These are phyloP conservation scores for Cyclophora punctaria DNA, from an alignment of 2,888 invertebrate species.

Conservation along the genomic window DNA sequence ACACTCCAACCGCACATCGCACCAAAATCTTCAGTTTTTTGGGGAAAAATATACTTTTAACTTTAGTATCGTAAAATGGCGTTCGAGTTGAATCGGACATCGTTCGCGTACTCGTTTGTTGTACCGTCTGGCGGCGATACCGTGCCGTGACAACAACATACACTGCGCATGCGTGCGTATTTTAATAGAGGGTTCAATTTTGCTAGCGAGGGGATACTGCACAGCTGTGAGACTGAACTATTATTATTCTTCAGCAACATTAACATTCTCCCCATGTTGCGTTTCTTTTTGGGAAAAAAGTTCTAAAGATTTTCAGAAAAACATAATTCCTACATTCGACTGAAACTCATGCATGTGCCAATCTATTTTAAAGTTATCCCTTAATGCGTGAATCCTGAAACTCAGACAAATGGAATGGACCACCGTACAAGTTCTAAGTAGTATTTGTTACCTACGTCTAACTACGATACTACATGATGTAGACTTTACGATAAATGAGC, in stretches of 20 bases:
- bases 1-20: constrained; percentile 51
- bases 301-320: too few species aligned
- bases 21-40: constrained; percentile 24
- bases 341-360: too few species aligned
- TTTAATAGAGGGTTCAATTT: constrained; percentile 60
- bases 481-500: constrained; percentile 22
- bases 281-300: too few species aligned
- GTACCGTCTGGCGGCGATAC: constrained; percentile 43
- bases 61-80: constrained; percentile 32
- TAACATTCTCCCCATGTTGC: too few species aligned
- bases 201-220: constrained; percentile 47
- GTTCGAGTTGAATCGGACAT: constrained; percentile 47
- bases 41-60: constrained; percentile 20
- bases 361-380: too few species aligned
- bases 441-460: constrained; percentile 16
- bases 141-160: constrained; percentile 47
- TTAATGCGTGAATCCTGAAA: too few species aligned
- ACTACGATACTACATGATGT: constrained; percentile 3
- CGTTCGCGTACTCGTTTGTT: constrained; percentile 45
- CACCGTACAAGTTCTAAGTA: constrained; percentile 26
- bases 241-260: constrained; percentile 10
- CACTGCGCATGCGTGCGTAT: constrained; percentile 65
- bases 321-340: too few species aligned
- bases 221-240: constrained; percentile 53
- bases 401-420: constrained; percentile 21